Conservation (phyloP, 2,113 vertebrate genomes). For the Butorides virescens region DNA sequence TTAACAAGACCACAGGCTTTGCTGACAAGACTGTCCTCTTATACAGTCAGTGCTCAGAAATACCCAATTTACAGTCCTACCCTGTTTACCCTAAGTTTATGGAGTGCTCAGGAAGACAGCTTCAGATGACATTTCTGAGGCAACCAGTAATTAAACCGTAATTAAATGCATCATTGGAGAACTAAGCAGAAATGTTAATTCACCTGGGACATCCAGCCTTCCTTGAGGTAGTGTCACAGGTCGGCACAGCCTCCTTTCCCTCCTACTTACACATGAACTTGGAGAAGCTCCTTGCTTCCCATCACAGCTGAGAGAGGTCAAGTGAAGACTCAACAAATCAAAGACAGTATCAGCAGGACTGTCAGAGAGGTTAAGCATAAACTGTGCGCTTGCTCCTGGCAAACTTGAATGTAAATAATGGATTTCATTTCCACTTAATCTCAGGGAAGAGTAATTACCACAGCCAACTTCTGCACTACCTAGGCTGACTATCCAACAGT, state of each 20-base stretch:
- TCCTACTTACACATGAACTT: neutral
- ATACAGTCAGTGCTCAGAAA: neutral
- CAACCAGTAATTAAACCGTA: neutral
- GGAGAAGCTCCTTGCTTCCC: neutral
- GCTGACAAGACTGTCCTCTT: neutral
- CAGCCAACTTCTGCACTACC: neutral
- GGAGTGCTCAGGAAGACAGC: neutral
- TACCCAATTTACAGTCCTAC: neutral
- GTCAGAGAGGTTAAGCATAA: neutral
- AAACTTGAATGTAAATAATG: neutral
- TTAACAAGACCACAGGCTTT: neutral
- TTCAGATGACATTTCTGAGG: neutral
- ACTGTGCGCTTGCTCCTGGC: neutral
- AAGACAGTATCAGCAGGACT: neutral
- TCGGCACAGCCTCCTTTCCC: neutral
- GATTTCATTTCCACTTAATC: neutral
- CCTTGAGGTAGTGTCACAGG: neutral
- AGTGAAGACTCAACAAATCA: slow-evolving; percentile 6
- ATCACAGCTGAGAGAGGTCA: neutral
- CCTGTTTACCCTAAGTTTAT: neutral
- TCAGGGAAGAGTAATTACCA: neutral
- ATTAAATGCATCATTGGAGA: neutral
- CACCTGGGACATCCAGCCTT: neutral
- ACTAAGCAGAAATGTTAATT: neutral
- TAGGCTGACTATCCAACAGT: neutral